Base-by-base conservation (phyloP, 2,888 invertebrate species). In the Congeria kusceri region DNA sequence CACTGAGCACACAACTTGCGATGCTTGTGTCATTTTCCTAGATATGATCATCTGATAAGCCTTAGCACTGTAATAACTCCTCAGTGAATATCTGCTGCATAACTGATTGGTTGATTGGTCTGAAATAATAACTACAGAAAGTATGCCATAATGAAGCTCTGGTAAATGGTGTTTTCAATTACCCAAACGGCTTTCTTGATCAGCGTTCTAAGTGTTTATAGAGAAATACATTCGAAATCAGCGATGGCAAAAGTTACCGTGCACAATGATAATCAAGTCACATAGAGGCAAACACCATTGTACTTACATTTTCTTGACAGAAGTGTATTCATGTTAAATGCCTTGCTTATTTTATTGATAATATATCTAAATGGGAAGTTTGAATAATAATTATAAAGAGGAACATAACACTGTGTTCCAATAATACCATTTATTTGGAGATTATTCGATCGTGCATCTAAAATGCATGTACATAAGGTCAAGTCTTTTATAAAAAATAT, bases 11-110 rank as follows among this genome's bases (percentile, higher is more conserved):
- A 23, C 72, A 83, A 71, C 76, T 53, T 47, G 69, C 46, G 73
- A 78, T 79, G 66, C 68, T 56, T 66, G 74, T 79, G 83, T 83
- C 83, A 83, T 79, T 73, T 66, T 29, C 15, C 46, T 73, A 69
- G 83, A 83, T 83, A 72, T 82, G 79, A 79, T 79, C 59, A 70
- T 62, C 56, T 70, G 80, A 80, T 80, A 80, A 80, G 73, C 69
- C 20, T 72, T 67, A 23, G 4, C 68, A 72, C 71, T 63, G 71
- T 75, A 76, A 80, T 76, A 72, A 66, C 66, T 61, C 72, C 44
- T 68, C 68, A 76, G 80, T 76, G 69, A 80, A 76, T 80, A 80
- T 64, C 68, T 57, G 76, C 68, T 72, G 76, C 76, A 64, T 72
- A 71, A 69, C 49, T 64, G 80, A 80, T 80, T 80, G 67, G 69